Evolutionary conservation across 2,888 invertebrate species (phyloP).

Genomic region (Tromatobia lineatoria): DNA sequence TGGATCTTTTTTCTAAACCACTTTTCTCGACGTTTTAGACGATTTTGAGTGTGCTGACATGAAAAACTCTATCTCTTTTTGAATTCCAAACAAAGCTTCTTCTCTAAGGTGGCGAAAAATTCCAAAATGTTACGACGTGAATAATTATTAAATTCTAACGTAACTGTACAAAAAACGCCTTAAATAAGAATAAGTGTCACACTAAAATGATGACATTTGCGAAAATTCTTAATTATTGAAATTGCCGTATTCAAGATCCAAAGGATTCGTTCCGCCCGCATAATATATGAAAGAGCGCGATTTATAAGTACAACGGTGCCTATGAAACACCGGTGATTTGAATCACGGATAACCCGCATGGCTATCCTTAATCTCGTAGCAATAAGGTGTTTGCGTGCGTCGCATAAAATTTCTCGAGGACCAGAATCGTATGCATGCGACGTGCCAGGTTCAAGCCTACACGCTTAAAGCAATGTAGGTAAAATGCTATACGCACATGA

Average conservation of each 20-base stretch:
- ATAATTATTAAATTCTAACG: too few relatives aligned
- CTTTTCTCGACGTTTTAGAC: too few relatives aligned
- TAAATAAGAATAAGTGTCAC: background rate
- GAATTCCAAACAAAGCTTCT: too few relatives aligned
- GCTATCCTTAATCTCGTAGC: slow-evolving; percentile 14
- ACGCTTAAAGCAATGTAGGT: slow-evolving; percentile 16
- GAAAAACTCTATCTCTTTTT: too few relatives aligned
- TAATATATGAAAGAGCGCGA: background rate
- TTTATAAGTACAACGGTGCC: slow-evolving; percentile 1
- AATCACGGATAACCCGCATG: slow-evolving; percentile 43
- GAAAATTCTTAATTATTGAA: background rate
- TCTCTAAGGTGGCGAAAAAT: too few relatives aligned
- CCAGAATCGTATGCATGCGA: slow-evolving; percentile 13
- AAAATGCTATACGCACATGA: slow-evolving; percentile 32
- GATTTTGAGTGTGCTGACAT: too few relatives aligned
- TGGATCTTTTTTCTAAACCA: too few relatives aligned
- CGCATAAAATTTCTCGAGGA: slow-evolving; percentile 17
- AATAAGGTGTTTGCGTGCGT: slow-evolving; percentile 22
- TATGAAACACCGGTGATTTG: slow-evolving; percentile 3
- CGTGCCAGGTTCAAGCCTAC: slow-evolving; percentile 6
- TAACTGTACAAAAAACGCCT: too few relatives aligned
- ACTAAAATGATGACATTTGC: background rate
- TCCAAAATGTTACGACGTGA: too few relatives aligned
- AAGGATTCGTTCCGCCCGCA: slow-evolving; percentile 2
- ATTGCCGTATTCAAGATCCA: background rate